These are phyloP conservation scores for Crossocerus cetratus DNA, from an alignment of 2,888 invertebrate genomes.

Conservation along the genomic window DNA sequence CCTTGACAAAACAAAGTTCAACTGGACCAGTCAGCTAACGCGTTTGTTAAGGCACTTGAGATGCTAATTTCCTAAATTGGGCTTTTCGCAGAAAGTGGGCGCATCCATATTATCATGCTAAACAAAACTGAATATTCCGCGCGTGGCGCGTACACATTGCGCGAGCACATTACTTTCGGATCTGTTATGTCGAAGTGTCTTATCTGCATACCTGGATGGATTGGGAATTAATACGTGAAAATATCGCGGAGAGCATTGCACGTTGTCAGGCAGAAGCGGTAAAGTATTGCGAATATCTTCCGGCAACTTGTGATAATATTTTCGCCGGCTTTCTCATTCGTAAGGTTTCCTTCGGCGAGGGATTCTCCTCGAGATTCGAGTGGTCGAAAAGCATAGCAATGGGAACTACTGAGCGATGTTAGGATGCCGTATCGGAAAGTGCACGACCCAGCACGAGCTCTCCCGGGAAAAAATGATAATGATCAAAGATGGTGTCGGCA, in stretches of 20 bases:
- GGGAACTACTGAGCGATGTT: conserved; percentile 12
- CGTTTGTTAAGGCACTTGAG: conserved; percentile 71
- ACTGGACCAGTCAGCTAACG: conserved; percentile 54
- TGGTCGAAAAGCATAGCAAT: conserved; percentile 22
- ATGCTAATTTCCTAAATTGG: conserved; percentile 67
- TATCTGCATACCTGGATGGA: too few species aligned
- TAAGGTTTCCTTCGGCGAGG: too few species aligned
- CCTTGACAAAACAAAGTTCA: too few species aligned
- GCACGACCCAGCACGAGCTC: conserved; percentile 50
- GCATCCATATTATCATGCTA: conserved; percentile 37
- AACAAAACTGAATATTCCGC: too few species aligned
- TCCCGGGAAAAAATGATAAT: conserved; percentile 57
- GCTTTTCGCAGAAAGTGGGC: conserved; percentile 57
- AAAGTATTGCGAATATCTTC: too few species aligned
- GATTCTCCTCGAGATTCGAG: too few species aligned
- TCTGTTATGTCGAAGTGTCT: too few species aligned
- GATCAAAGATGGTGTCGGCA: conserved; percentile 63
- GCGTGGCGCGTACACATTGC: too few species aligned
- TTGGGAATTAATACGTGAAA: neutral
- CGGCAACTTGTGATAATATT: too few species aligned
- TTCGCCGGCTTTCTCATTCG: too few species aligned
- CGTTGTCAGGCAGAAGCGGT: too few species aligned
- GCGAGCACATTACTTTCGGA: too few species aligned
- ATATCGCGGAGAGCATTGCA: neutral
- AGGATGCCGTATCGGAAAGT: conserved; percentile 29